Base-by-base conservation (phyloP, 1,140 invertebrate genomes). In the Stegodyphus mimosarum region DNA sequence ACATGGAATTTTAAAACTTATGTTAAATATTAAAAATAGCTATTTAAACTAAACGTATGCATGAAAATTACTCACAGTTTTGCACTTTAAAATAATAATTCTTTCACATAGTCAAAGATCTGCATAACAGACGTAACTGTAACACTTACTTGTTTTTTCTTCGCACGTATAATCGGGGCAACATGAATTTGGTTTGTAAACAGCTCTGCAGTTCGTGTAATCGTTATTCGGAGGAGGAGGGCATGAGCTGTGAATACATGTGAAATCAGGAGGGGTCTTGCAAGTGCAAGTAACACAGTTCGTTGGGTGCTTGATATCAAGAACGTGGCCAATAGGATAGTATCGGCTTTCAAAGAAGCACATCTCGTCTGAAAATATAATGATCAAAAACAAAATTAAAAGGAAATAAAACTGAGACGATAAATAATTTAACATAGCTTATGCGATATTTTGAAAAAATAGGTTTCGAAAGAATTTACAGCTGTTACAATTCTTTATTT, bases 211-310 rank as follows among this genome's bases (percentile, higher is more conserved):
- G 53, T 87, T 74, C 6, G 49, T 64, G 81, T 87, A 87, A 48
- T 87, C 87, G n/a, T 81, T 86, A 72, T 87, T 87, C 0, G 87
- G 87, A 3, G 87, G 87, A 0, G 83, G 70, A 0, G 87, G 84
- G 66, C 87, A 87, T 13, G 88, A 81, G 7, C 71, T 69, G 50
- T 87, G 87, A 6, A 88, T 80, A 74, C 88, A 88, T 7, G 88
- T 88, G 64, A 88, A 88, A 10, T 88, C 87, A 15, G 88, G 88
- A 10, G 88, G 88, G 0, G 86, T 84, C 10, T 77, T 75, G 80
- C 88, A 88, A 4, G 86, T 88, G 75, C 88, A 88, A n/a, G 86
- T 87, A 15, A 87, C 81, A 71, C 88, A 88, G 33, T 84, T 77
- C 5, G 87, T 84, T 18, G 87, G 79, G 6, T 87, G 83, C 13